These are phyloP conservation scores for Phrynosoma platyrhinos DNA, from an alignment of 2,113 vertebrate genomes.

Conservation along the genomic window DNA sequence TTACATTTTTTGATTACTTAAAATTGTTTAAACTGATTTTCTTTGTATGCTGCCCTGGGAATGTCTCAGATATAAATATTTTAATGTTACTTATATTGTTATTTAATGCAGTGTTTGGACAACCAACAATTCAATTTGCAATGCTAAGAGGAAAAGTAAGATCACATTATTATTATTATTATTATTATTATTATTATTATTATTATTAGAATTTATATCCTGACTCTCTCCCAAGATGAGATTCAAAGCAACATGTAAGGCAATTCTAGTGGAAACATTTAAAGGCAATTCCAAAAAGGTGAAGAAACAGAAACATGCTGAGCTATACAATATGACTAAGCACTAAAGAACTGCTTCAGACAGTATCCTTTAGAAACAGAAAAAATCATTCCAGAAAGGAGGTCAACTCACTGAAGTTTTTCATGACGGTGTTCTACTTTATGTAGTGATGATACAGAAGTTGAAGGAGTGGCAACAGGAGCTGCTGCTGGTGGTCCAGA, in stretches of 20 bases:
- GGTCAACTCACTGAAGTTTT: conserved; percentile 71
- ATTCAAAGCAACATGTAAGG: not conserved
- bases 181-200: not conserved
- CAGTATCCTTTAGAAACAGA: not conserved
- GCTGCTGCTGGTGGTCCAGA: conserved; percentile 54
- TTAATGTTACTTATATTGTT: not conserved
- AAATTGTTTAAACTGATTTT: too few species aligned
- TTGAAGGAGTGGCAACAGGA: conserved; percentile 32
- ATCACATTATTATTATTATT: too few species aligned
- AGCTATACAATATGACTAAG: not conserved
- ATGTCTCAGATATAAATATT: too few species aligned
- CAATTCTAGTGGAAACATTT: not conserved
- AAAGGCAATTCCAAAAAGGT: not conserved
- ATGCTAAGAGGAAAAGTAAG: not conserved
- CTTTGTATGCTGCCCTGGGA: too few species aligned
- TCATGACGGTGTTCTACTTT: conserved; percentile 61
- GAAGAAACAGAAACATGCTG: not conserved
- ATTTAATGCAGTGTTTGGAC: not conserved
- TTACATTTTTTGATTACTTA: too few species aligned
- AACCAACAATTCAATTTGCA: not conserved
- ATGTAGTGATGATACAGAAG: not conserved
- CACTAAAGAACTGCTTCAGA: not conserved
- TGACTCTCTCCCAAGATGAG: not conserved
- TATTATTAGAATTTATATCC: too few species aligned
- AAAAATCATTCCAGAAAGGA: not conserved